Evolutionary conservation across 2,888 invertebrate genomes (phyloP), one percentile per base, ranked within the genome.

Genomic region (Hydraecia micacea): DNA sequence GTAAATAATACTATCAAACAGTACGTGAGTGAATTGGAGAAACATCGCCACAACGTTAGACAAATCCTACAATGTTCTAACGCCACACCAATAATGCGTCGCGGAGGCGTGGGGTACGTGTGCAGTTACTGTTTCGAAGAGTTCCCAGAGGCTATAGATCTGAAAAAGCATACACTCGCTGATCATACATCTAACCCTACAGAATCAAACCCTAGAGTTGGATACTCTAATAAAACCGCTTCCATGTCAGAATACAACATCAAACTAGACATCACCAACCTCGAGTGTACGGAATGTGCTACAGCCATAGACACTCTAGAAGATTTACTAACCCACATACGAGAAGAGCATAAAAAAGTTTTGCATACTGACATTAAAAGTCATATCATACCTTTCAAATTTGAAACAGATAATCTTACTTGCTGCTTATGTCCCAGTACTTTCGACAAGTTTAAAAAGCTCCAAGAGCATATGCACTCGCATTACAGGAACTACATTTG

Each of bases 121-220:
- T 96, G 95, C 84, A 91, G 93, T 42, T 95, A 93, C 81, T 96
- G 95, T 74, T 75, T 87, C 1, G 80, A 90, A n/a, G 91, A 93
- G 63, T 94, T 88, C 66, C 88, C 89, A 13, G 90, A 92, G 36
- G 91, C 95, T 0, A 87, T 84, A 0, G 91, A 83, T 39, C 58
- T 83, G 36, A 83, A 83, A n/a, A 15, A 60, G 0, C 95, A 94
- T 79, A 93, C 93, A 0, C 81, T 93, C 18, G 28, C 66, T 1
- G 28, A 28, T 0, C 87, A 88, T 42, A 6, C 7, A 11, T 52
- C 66, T 5, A 92, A 94, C 11, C 55, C 5, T 5, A 58, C 55
- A 11, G 55, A n/a, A 76, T 86, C 83, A 13, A 89, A 92, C 36
- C 77, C 86, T 11, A 88, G 88, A 4, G 91, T 90, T 81, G 86